Percentiles rank a stretch among this genome's conserved stretches.
phyloP scores from a whole-genome alignment of 1,140 invertebrate species.

The Pectinophora gossypiella region DNA sequence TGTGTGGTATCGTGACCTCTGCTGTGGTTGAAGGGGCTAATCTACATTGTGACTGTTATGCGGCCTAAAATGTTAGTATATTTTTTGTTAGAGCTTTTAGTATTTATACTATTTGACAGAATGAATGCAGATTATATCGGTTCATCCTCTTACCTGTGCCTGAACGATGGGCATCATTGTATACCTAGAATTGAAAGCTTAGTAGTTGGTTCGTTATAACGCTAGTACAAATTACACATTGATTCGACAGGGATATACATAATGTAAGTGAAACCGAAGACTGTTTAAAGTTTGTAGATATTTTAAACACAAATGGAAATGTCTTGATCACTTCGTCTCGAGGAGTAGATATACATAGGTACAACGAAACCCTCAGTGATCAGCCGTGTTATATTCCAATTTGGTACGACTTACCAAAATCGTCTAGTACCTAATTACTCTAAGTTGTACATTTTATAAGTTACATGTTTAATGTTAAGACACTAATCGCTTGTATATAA shows the following conservation, averaged over 20 bases:
- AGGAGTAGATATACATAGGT: conserved; percentile 16
- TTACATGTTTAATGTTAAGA: conserved; percentile 28
- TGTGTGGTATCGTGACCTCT: too few relatives aligned
- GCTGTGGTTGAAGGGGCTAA: not conserved
- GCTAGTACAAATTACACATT: conserved; percentile 68
- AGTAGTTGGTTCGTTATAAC: conserved; percentile 49
- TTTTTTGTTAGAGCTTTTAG: not conserved
- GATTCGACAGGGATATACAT: conserved; percentile 65
- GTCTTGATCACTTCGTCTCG: conserved; percentile 36
- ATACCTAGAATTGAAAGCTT: conserved; percentile 35
- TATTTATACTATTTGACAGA: not conserved
- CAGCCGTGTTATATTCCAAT: conserved; percentile 52
- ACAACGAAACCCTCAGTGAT: conserved; percentile 38
- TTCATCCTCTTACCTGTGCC: conserved; percentile 30
- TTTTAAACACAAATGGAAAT: conserved; percentile 48
- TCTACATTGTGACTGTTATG: not conserved
- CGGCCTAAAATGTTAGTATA: not conserved
- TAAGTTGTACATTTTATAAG: conserved; percentile 48
- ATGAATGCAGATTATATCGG: not conserved
- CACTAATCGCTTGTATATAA: conserved; percentile 39
- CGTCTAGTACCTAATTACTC: conserved; percentile 59
- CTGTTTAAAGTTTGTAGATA: conserved; percentile 68
- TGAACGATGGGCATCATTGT: conserved; percentile 32
- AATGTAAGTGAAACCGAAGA: conserved; percentile 70
- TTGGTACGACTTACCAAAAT: conserved; percentile 61